A percentile compares a stretch with the other conserved stretches of the same genome.
Conservation (phyloP, 2,888 invertebrate genomes). For the Diarsia brunnea region DNA sequence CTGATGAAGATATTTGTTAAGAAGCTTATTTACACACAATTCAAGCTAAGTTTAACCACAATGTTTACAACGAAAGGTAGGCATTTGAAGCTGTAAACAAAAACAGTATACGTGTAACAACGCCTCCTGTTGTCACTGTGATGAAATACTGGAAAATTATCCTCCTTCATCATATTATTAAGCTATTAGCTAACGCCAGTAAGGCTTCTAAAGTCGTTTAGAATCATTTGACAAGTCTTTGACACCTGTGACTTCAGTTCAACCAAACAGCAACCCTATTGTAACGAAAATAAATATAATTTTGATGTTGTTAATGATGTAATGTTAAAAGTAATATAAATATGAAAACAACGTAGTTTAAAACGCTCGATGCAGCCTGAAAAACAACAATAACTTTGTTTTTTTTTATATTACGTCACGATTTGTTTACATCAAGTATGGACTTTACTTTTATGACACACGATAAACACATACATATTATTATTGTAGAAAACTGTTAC, state of each 20-base stretch:
- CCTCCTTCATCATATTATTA: conserved; percentile 16
- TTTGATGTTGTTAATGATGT: neutral
- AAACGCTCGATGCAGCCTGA: neutral
- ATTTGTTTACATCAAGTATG: neutral
- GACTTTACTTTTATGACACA: neutral
- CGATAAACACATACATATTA: neutral
- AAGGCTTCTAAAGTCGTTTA: neutral
- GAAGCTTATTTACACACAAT: conserved; percentile 3
- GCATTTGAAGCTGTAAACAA: conserved; percentile 14
- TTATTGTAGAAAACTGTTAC: neutral
- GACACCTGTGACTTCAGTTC: neutral
- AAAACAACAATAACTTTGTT: neutral
- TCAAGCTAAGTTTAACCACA: conserved; percentile 13
- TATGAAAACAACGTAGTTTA: too few species aligned
- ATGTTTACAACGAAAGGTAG: neutral
- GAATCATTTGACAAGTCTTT: neutral
- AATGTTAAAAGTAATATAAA: too few species aligned
- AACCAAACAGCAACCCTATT: neutral
- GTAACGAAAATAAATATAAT: neutral
- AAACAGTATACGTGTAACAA: conserved; percentile 8
- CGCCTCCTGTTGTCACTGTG: neutral
- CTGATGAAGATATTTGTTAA: neutral
- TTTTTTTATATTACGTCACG: neutral
- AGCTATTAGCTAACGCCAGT: neutral
- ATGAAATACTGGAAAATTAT: conserved; percentile 6